These are phyloP conservation scores for Onychostoma macrolepis DNA, from an alignment of 2,113 vertebrate species.

Conservation along the genomic window DNA sequence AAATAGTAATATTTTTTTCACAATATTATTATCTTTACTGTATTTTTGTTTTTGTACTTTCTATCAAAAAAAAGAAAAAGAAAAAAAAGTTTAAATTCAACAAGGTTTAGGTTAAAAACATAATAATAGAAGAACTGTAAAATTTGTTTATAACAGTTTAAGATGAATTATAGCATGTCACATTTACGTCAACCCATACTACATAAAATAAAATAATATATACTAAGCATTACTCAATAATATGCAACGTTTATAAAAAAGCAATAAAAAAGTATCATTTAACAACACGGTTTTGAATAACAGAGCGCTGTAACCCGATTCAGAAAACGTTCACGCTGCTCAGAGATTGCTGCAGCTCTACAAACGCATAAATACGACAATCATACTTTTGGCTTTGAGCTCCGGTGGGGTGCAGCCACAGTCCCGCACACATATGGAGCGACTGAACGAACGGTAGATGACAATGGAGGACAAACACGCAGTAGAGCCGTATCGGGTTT, in stretches of 20 bases:
- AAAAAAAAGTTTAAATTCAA: background rate
- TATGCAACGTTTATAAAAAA: background rate
- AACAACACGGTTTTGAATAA: background rate
- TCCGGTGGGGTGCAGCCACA: conserved; percentile 3
- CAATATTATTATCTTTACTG: too few relatives aligned
- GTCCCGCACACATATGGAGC: conserved; percentile 29
- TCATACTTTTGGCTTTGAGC: background rate
- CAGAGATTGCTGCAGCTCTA: background rate
- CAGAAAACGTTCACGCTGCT: background rate
- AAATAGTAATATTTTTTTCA: too few relatives aligned
- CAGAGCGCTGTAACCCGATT: background rate
- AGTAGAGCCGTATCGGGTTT: conserved; percentile 11
- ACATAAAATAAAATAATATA: background rate
- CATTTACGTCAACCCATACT: background rate
- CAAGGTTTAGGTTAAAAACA: background rate
- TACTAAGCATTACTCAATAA: background rate
- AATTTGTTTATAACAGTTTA: background rate
- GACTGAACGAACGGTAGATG: conserved; percentile 16
- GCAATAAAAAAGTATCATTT: background rate
- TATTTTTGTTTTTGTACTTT: too few relatives aligned
- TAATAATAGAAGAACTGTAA: background rate
- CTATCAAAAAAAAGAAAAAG: too few relatives aligned
- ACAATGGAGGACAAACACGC: conserved; percentile 23
- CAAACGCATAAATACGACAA: conserved; percentile 3
- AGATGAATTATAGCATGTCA: background rate